These are phyloP conservation scores for Steatornis caripensis DNA, from an alignment of 2,113 vertebrate species.

Conservation along the genomic window DNA sequence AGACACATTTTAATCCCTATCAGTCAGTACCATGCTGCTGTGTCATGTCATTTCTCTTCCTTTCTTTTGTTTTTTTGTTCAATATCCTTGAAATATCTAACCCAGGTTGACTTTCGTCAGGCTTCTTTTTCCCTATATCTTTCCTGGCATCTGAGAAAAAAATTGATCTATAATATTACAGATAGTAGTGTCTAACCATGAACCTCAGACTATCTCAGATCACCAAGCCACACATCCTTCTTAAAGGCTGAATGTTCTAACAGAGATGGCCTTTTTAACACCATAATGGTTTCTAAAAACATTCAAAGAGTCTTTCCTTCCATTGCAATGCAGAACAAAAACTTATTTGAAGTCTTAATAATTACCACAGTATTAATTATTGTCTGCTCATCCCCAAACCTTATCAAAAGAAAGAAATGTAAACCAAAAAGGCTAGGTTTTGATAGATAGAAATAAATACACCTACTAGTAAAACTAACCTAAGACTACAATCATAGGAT, in stretches of 20 bases:
- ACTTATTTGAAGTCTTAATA: not conserved
- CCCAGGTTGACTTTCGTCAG: not conserved
- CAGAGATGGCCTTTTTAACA: not conserved
- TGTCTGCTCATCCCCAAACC: not conserved
- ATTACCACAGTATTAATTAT: not conserved
- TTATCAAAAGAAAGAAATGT: not conserved
- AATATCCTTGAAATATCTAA: not conserved
- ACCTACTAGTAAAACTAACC: not conserved
- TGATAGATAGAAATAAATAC: not conserved
- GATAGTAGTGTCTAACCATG: not conserved
- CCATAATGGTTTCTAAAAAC: not conserved
- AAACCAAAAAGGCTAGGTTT: not conserved
- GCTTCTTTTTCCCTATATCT: not conserved
- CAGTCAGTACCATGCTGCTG: not conserved
- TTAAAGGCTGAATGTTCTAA: not conserved
- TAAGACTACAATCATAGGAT: rapidly evolving
- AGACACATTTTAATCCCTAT: not conserved
- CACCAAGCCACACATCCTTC: not conserved
- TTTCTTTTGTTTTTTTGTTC: not conserved
- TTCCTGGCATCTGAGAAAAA: not conserved
- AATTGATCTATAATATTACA: not conserved
- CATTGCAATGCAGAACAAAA: not conserved
- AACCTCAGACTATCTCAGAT: not conserved
- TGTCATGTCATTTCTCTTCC: not conserved
- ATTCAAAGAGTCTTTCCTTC: not conserved